Evolutionary conservation across 2,888 invertebrate genomes (phyloP), one percentile per base, ranked within the genome.

Genomic region (Drosophila prostipennis): DNA sequence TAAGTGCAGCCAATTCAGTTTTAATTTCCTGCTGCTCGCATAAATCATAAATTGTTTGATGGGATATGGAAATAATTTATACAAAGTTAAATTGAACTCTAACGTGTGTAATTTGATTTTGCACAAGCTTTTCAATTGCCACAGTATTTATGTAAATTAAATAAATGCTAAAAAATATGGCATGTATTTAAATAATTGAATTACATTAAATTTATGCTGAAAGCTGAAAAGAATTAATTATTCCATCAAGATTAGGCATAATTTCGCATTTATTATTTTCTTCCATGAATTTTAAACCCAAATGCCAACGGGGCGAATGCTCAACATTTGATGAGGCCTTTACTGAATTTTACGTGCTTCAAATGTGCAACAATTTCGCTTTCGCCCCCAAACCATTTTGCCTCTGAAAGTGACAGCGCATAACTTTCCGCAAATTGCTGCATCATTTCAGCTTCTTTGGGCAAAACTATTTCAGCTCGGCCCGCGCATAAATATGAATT

Each of bases 341-440:
- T 11, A 39, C 32, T 48, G 48, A 55, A 58, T 67, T 52, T 58
- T 59, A 19, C 56, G 64, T 39, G 34, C 34, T 36, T 16, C 52
- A 79, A 75, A 72, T 77, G 77, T 85, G 72, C 79, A 70, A 55
- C 52, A 65, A 46, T 45, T 74, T 70, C 36, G 42, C 37, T 3
- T n/a, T 19, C 19, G 2, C 39, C 14, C 14, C 6, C 11, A 6
- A 60, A 48, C 56, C 70, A 72, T 64, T 74, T 67, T 45, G 58
- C 49, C 45, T 71, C 64, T 65, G 71, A 68, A 72, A 77, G 54
- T 52, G 53, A 43, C 53, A 19, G 54, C 42, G 55, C 70, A 71
- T 73, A 82, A 86, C 70, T 86, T 81, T 86, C 55, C 61, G 74
- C 39, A 78, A 77, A 81, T 80, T 83, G 80, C 83, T 74, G 67